phyloP scores from a whole-genome alignment of 2,797 vertebrate species.

The Tympanoctomys barrerae region DNA sequence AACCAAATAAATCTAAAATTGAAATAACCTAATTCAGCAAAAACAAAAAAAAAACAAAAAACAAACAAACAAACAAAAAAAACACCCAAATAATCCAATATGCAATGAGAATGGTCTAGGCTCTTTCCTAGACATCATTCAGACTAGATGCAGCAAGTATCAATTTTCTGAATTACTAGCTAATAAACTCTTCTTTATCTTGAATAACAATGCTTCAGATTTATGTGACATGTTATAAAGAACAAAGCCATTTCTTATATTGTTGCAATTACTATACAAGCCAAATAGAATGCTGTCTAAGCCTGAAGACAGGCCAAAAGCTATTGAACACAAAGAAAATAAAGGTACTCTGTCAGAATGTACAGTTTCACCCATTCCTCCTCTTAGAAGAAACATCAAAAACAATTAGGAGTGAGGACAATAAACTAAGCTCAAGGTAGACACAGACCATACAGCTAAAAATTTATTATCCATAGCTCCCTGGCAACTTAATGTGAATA shows the following conservation, averaged over 20 bases:
- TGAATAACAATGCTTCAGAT: slow-evolving; percentile 15
- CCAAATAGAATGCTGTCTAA: slow-evolving; percentile 18
- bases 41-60: neutral
- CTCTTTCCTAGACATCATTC: neutral
- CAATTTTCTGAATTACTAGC: slow-evolving; percentile 55
- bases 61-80: neutral
- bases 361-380: neutral
- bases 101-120: neutral
- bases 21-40: slow-evolving; percentile 48
- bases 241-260: slow-evolving; percentile 20
- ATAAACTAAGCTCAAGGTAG: neutral
- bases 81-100: neutral
- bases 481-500: neutral
- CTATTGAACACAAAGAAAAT: neutral
- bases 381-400: neutral
- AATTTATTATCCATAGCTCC: neutral
- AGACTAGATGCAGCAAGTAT: slow-evolving; percentile 17
- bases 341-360: neutral
- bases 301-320: neutral
- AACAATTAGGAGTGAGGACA: neutral
- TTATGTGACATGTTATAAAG: slow-evolving; percentile 30
- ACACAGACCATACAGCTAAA: slow-evolving; percentile 17
- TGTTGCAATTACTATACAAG: slow-evolving; percentile 22
- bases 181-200: slow-evolving; percentile 54
- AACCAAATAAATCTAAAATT: slow-evolving; percentile 41